Conservation (phyloP, 2,113 vertebrate species). For the Anguilla japonica region DNA sequence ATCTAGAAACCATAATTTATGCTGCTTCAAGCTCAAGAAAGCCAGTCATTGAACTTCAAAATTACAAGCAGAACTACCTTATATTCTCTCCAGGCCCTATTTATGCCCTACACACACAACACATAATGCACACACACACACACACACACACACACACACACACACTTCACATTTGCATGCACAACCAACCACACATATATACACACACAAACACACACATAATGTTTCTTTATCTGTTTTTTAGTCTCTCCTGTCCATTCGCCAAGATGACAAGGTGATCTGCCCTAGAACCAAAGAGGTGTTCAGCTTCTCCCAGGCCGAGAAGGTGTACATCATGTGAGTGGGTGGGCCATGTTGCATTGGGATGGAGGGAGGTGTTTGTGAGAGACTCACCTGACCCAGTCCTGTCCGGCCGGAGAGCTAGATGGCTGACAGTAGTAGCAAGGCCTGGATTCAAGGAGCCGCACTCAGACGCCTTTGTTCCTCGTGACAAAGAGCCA, state of each 20-base stretch:
- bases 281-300: conserved; percentile 99
- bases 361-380: neutral
- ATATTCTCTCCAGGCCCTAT: too few relatives aligned
- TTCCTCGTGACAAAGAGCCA: conserved; percentile 78
- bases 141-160: too few relatives aligned
- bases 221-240: conserved; percentile 41
- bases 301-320: conserved; percentile 99
- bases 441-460: conserved; percentile 48
- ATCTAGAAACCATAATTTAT: too few relatives aligned
- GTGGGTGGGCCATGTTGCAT: conserved; percentile 28
- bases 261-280: conserved; percentile 97
- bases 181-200: too few relatives aligned
- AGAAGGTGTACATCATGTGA: conserved; percentile 99
- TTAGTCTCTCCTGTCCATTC: conserved; percentile 97
- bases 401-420: neutral
- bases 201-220: neutral
- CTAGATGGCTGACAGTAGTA: neutral
- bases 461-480: conserved; percentile 61
- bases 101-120: too few relatives aligned
- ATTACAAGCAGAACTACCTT: too few relatives aligned
- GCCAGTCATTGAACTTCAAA: too few relatives aligned
- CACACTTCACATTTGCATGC: too few relatives aligned
- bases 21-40: too few relatives aligned
- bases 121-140: too few relatives aligned
- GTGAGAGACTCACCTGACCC: neutral